Evolutionary conservation across 2,113 vertebrate species (phyloP).

Genomic region (Abramis brama): DNA sequence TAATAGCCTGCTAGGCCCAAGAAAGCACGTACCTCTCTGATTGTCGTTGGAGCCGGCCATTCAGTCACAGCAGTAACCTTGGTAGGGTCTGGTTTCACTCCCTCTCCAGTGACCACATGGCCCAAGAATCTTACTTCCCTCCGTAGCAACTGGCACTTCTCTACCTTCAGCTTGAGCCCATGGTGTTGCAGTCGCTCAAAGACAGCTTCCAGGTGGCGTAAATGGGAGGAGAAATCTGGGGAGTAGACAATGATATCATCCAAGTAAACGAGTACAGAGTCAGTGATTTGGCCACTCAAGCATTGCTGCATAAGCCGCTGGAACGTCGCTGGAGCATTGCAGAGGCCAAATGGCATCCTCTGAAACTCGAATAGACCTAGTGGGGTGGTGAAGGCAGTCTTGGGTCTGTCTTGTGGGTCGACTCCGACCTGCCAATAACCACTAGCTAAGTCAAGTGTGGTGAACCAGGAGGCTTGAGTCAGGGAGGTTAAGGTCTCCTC

Average conservation of each 20-base stretch:
- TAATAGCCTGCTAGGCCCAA: no score
- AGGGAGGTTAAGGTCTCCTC: not conserved
- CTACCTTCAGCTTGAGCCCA: no score
- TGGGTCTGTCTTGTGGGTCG: not conserved
- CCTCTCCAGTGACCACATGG: not conserved
- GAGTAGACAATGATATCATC: not conserved
- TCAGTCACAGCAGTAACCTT: no score
- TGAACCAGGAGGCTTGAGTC: not conserved
- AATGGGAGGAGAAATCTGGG: not conserved
- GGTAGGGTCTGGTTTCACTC: no score
- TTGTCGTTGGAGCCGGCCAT: no score
- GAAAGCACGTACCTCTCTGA: no score
- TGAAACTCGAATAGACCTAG: not conserved
- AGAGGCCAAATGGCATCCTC: not conserved
- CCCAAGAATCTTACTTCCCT: no score
- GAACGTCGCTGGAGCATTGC: not conserved
- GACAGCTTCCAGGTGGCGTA: no score
- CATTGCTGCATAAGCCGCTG: not conserved
- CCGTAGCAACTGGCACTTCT: no score
- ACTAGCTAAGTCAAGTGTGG: not conserved
- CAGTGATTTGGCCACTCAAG: not conserved
- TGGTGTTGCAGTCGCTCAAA: no score
- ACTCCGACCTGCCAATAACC: conserved; percentile 12
- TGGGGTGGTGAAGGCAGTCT: not conserved
- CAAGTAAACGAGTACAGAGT: not conserved